These are phyloP conservation scores for Sturnus vulgaris DNA, from an alignment of 2,113 vertebrate genomes.

Conservation along the genomic window DNA sequence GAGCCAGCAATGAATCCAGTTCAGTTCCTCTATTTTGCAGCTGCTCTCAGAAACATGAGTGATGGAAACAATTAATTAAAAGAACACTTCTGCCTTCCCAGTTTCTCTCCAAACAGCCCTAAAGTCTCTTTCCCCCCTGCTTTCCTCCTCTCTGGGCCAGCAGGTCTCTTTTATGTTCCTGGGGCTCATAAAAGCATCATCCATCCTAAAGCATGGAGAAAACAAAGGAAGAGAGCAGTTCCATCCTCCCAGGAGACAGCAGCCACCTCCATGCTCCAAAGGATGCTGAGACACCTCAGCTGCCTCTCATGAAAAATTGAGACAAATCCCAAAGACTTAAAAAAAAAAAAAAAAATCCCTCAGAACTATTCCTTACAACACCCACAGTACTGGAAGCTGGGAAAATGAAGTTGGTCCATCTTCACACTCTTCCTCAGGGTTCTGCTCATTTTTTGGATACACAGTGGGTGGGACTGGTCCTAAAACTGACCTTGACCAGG, in stretches of 20 bases:
- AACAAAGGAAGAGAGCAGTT: not conserved
- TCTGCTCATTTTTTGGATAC: not conserved
- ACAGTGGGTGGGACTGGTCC: not conserved
- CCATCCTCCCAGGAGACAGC: not conserved
- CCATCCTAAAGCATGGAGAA: not conserved
- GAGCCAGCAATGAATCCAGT: not conserved
- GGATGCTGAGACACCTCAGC: not conserved
- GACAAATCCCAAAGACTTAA: not conserved
- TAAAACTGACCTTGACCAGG: fast-evolving
- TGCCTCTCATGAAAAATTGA: not conserved
- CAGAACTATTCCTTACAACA: not conserved
- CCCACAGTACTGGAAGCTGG: fast-evolving
- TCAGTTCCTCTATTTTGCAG: not conserved
- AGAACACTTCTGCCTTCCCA: not conserved
- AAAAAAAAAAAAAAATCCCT: not conserved
- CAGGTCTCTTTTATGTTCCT: not conserved
- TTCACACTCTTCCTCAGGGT: not conserved
- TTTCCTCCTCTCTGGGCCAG: not conserved
- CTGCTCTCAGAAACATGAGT: not conserved
- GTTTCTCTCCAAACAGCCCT: not conserved
- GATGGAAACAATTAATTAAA: not conserved
- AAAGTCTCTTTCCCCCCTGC: not conserved
- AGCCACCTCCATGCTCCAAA: not conserved
- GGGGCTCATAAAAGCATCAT: not conserved
- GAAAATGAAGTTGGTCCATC: not conserved